Evolutionary conservation across 2,113 vertebrate genomes (phyloP).

Genomic region (Gnathonemus longibarbis): DNA sequence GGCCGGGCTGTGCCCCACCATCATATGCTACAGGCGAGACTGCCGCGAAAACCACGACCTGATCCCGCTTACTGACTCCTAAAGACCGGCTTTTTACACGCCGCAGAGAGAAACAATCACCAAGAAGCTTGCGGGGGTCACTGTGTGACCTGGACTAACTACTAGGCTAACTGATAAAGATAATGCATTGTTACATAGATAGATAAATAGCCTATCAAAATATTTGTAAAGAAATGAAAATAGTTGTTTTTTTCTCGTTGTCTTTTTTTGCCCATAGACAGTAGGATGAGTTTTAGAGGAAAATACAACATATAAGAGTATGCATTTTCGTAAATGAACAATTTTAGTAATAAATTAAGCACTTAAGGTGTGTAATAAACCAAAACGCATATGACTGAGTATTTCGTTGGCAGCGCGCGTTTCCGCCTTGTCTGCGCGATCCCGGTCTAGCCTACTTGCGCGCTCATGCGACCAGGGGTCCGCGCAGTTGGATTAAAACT

Average conservation of each 20-base stretch:
- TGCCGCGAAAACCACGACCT: background rate
- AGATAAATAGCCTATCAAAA: background rate
- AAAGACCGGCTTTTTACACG: background rate
- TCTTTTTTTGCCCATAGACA: background rate
- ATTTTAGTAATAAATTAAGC: background rate
- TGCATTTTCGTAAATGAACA: background rate
- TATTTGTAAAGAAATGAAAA: background rate
- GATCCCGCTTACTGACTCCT: background rate
- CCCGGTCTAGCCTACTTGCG: background rate
- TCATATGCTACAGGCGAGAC: background rate
- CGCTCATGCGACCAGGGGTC: background rate
- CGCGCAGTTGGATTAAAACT: background rate
- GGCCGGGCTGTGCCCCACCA: background rate
- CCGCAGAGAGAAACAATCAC: background rate
- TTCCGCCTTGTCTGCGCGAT: background rate
- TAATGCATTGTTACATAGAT: background rate
- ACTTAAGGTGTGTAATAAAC: background rate
- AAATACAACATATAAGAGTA: background rate
- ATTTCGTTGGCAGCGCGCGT: background rate
- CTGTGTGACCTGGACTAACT: background rate
- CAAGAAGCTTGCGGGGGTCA: background rate
- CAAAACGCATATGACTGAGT: background rate
- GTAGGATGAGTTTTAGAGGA: background rate
- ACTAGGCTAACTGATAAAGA: background rate
- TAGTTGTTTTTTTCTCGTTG: background rate